Base-by-base conservation (phyloP, 1,140 invertebrate genomes). In the Choristoneura fumiferana region DNA sequence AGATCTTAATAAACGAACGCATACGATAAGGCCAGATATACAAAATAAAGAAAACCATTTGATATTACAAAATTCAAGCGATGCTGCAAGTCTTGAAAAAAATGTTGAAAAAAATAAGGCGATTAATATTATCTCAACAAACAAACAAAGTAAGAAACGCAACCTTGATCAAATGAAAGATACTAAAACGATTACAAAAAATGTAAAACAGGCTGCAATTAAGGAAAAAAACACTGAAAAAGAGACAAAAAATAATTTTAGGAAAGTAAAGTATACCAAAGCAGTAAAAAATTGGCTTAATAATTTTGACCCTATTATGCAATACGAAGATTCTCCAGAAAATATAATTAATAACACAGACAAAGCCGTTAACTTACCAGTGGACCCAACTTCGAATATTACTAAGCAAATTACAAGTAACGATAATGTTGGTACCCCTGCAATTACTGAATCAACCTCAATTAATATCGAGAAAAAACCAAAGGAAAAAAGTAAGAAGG, bases 211-310 rank as follows among this genome's bases (percentile, higher is more conserved):
- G 36, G n/a, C 8, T 35, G 37, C n/a, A 4, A 49, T 9, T 4
- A 38, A 33, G 10, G 17, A 57, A 9, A 34, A n/a, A 10, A 12
- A 5, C 1, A 9, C 15, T 12, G 56, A 12, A 6, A 54, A 43
- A 22, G 5, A 15, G 35, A 6, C 35, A 12, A 62, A 69, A 69
- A 45, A 58, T 14, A 61, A 38, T 29, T 68, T 64, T 12, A 67
- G 76, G 4, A 85, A 82, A 68, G 66, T 79, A 57, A 82, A 73
- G 38, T 81, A 74, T 61, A 82, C 62, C 8, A 81, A 73, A 34
- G 58, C 64, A 14, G 69, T 87, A 4, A 80, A 76, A 54, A 78
- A 78, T 45, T 87, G 81, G 82, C 63, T 85, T 4, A 62, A 73
- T 29, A 62, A 75, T 57, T 55, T 81, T 10, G 68, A 73, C 58